Base-by-base conservation (phyloP, 2,113 vertebrate genomes). In the Crypturellus undulatus region DNA sequence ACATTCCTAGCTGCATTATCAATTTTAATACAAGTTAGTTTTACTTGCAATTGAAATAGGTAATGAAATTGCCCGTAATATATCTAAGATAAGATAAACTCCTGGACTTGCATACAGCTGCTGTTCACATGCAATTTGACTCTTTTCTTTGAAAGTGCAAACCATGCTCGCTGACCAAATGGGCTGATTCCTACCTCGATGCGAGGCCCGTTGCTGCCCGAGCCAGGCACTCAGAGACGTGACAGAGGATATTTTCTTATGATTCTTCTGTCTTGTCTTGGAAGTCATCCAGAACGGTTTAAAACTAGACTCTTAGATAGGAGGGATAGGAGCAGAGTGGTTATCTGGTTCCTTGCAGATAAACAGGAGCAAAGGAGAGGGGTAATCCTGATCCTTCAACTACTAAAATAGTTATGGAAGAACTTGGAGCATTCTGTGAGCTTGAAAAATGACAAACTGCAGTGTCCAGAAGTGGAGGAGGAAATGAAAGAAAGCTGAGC, bases 1-100 rank as follows among this genome's bases (percentile, higher is more conserved):
- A 28, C 3, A 0, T 52, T 81, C 40, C 54, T 28, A 5, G n/a
- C 67, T 43, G 4, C 45, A 5, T 49, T 62, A 0, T 6, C 64
- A 12, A 36, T n/a, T 16, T 32, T 10, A n/a, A 28, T 65, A 40
- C 26, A 26, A 34, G 59, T 73, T n/a, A 30, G 42, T 73, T 85
- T 75, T 51, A 21, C 54, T 77, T 79, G 32, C 17, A 73, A 22
- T 58, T 58, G 51, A 73, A 70, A 70, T 28, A 4, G 49, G 34
- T 36, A 73, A 52, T 8, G 28, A 28, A 91, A 87, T 62, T 89
- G 15, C 24, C 72, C 36, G 25, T 22, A 36, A 7, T 3, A 24
- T 51, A 16, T 71, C 54, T 47, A 5, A 69, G 56, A 7, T 22
- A 26, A 40, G 19, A 28, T 18, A 7, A 36, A 56, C 10, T 52